These are phyloP conservation scores for Incurvaria masculella DNA, from an alignment of 2,888 invertebrate genomes.

Conservation along the genomic window DNA sequence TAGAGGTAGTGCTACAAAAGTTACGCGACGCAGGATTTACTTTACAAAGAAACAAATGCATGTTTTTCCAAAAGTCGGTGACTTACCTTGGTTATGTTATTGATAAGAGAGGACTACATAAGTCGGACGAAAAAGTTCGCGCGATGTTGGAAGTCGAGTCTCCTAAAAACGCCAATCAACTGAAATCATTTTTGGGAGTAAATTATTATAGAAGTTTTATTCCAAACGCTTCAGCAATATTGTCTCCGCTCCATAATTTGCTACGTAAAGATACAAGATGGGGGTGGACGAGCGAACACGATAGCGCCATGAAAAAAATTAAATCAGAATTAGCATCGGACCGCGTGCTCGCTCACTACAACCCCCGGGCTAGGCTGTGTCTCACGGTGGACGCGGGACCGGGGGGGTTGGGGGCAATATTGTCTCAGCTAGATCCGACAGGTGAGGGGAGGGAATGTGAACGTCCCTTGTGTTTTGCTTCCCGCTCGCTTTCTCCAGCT, in stretches of 20 bases:
- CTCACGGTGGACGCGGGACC: conserved; percentile 19
- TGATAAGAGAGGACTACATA: conserved; percentile 13
- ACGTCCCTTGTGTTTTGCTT: conserved; percentile 7
- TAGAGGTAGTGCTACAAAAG: conserved; percentile 10
- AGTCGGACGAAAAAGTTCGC: conserved; percentile 14
- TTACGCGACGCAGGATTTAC: conserved; percentile 12
- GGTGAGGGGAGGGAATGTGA: conserved; percentile 6
- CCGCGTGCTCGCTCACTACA: conserved; percentile 12
- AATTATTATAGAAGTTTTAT: conserved; percentile 18
- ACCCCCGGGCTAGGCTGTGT: conserved; percentile 12
- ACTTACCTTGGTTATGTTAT: conserved; percentile 15
- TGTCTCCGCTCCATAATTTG: conserved; percentile 11
- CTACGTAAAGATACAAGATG: conserved; percentile 6
- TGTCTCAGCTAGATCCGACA: not conserved
- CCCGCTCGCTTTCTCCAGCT: conserved; percentile 8
- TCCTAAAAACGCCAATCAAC: conserved; percentile 12
- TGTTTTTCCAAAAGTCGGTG: conserved; percentile 9
- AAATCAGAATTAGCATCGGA: conserved; percentile 9
- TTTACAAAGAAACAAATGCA: conserved; percentile 8
- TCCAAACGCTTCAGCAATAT: conserved; percentile 11
- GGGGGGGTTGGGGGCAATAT: not conserved
- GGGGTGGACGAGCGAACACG: conserved; percentile 9
- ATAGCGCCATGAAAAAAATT: conserved; percentile 3
- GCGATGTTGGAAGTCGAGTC: conserved; percentile 11
- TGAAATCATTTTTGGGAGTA: conserved; percentile 18